Evolutionary conservation across 2,113 vertebrate species (phyloP).

Genomic region (Poeciliopsis turrubarensis): DNA sequence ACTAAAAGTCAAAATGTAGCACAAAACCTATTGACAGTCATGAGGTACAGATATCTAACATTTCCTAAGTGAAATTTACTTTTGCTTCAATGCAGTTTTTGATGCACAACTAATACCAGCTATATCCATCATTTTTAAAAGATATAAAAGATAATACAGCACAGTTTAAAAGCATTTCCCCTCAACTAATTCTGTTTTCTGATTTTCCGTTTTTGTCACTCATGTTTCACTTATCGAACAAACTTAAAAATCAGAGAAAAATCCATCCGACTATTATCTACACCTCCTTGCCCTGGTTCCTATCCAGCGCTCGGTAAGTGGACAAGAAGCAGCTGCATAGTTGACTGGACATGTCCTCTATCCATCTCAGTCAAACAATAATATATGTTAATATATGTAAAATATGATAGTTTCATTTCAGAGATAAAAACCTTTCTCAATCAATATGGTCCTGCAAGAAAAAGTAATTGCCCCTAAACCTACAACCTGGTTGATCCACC

Average conservation of each 20-base stretch:
- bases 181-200: background rate
- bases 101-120: background rate
- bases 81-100: slow-evolving; percentile 19
- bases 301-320: no score
- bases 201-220: background rate
- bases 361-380: no score
- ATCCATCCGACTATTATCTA: background rate
- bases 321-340: no score
- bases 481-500: no score
- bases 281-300: no score
- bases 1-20: background rate
- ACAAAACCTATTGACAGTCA: background rate
- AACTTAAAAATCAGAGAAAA: background rate
- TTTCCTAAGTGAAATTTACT: slow-evolving; percentile 6
- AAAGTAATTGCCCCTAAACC: no score
- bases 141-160: background rate
- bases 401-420: no score
- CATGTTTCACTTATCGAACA: background rate
- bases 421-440: no score
- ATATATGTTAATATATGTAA: no score
- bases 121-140: slow-evolving; percentile 13
- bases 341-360: no score
- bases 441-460: no score
- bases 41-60: background rate
- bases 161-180: background rate